phyloP scores from a whole-genome alignment of 2,797 vertebrate species.

The Enteromius trimaculatus region DNA sequence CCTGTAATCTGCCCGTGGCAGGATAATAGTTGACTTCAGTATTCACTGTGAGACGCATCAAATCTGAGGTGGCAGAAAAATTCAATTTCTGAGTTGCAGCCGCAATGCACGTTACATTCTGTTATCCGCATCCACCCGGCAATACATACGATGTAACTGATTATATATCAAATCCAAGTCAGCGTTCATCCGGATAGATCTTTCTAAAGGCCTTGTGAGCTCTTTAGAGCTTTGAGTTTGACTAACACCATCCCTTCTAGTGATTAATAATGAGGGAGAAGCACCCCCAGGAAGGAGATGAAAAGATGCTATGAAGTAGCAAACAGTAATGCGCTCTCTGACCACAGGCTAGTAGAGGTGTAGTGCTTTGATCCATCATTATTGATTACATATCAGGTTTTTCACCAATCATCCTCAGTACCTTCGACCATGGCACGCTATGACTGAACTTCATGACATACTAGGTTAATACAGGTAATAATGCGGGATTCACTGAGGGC shows the following conservation, averaged over 20 bases:
- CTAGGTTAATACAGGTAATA: not conserved
- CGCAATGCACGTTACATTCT: not conserved
- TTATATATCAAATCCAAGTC: conserved; percentile 17
- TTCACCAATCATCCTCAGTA: conserved; percentile 54
- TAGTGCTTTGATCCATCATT: conserved; percentile 75
- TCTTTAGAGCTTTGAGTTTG: conserved; percentile 38
- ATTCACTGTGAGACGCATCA: conserved; percentile 33
- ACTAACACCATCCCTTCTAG: conserved; percentile 31
- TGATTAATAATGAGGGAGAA: conserved; percentile 43
- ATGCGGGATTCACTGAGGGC: not conserved
- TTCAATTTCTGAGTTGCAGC: conserved; percentile 39
- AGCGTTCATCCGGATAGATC: conserved; percentile 17
- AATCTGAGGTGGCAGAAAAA: conserved; percentile 35
- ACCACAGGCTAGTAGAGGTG: conserved; percentile 67
- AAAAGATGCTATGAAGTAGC: conserved; percentile 55
- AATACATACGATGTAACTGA: conserved; percentile 9
- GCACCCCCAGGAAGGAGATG: conserved; percentile 22
- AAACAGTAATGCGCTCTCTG: conserved; percentile 60
- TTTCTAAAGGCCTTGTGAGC: conserved; percentile 37
- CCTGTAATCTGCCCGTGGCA: conserved; percentile 46
- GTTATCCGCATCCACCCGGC: conserved; percentile 2
- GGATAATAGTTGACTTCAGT: conserved; percentile 38
- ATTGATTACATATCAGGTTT: conserved; percentile 74
- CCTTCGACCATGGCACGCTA: not conserved
- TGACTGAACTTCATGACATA: conserved; percentile 41